Evolutionary conservation across 2,888 invertebrate species (phyloP).

Genomic region (Perizoma affinitatum): DNA sequence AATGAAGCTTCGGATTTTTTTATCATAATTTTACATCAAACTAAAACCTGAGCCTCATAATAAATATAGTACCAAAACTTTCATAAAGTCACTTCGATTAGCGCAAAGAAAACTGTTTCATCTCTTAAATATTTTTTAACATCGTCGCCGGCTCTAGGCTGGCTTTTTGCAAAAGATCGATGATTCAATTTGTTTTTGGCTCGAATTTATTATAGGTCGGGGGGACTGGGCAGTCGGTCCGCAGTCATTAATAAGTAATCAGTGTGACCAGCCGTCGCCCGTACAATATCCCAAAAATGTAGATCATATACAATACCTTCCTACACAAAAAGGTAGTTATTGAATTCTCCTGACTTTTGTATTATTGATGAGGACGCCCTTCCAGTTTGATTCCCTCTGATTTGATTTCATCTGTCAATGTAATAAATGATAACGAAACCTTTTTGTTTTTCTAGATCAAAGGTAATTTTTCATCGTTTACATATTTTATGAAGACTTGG

Average conservation of each 20-base stretch:
- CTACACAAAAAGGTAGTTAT: slow-evolving; percentile 16
- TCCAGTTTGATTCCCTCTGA: slow-evolving; percentile 14
- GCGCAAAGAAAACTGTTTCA: slow-evolving; percentile 14
- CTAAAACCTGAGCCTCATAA: neutral
- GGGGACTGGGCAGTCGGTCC: slow-evolving; percentile 44
- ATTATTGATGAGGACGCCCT: slow-evolving; percentile 25
- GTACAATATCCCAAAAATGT: slow-evolving; percentile 34
- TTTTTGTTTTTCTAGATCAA: neutral
- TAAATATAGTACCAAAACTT: neutral
- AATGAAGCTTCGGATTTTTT: too few relatives aligned
- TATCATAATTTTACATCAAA: too few relatives aligned
- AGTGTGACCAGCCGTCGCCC: slow-evolving; percentile 53
- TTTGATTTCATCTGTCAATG: slow-evolving; percentile 19
- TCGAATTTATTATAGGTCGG: slow-evolving; percentile 62
- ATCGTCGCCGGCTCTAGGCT: slow-evolving; percentile 6
- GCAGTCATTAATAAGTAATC: slow-evolving; percentile 77
- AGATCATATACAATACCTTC: slow-evolving; percentile 14
- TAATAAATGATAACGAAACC: slow-evolving; percentile 8
- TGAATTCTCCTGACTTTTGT: slow-evolving; percentile 17
- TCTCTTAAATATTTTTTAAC: slow-evolving; percentile 10
- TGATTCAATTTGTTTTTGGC: slow-evolving; percentile 57
- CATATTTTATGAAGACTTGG: neutral
- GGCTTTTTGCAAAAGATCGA: slow-evolving; percentile 49
- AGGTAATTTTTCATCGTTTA: neutral
- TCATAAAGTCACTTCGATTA: neutral